Conservation (phyloP, 2,113 vertebrate genomes). For the Hyperoodon ampullatus region DNA sequence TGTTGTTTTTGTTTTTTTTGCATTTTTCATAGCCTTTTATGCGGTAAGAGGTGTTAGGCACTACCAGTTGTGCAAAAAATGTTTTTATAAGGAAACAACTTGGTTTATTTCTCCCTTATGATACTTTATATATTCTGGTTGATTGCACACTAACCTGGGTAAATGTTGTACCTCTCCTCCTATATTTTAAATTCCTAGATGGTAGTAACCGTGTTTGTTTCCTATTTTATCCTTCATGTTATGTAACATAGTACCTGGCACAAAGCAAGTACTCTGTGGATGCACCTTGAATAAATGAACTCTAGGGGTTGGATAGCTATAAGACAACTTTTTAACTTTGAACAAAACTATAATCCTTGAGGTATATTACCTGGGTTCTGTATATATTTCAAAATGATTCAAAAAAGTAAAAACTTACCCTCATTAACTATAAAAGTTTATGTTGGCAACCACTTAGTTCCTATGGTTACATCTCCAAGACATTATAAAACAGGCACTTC, state of each 20-base stretch:
- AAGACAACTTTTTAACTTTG: slow-evolving; percentile 60
- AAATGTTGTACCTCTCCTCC: neutral
- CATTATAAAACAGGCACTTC: slow-evolving; percentile 84
- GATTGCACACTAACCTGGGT: neutral
- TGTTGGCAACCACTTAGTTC: slow-evolving; percentile 84
- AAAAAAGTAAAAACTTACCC: slow-evolving; percentile 77
- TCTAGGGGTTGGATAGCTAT: neutral
- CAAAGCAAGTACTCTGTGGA: neutral
- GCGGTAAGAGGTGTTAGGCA: neutral
- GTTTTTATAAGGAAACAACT: slow-evolving; percentile 23
- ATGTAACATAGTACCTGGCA: neutral
- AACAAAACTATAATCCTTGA: slow-evolving; percentile 47
- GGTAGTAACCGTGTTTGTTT: neutral
- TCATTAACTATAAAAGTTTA: slow-evolving; percentile 84
- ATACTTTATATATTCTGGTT: neutral
- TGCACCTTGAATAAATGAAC: slow-evolving; percentile 41
- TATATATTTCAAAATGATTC: slow-evolving; percentile 74
- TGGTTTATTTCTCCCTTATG: slow-evolving; percentile 6
- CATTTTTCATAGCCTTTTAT: slow-evolving; percentile 22
- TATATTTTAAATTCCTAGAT: neutral
- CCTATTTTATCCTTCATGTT: neutral
- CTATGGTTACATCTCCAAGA: slow-evolving; percentile 85
- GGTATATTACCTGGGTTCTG: slow-evolving; percentile 57
- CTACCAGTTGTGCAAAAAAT: neutral
- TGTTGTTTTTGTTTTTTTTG: neutral